Conservation (phyloP, 2,113 vertebrate genomes). For the Amblyornis subalaris region DNA sequence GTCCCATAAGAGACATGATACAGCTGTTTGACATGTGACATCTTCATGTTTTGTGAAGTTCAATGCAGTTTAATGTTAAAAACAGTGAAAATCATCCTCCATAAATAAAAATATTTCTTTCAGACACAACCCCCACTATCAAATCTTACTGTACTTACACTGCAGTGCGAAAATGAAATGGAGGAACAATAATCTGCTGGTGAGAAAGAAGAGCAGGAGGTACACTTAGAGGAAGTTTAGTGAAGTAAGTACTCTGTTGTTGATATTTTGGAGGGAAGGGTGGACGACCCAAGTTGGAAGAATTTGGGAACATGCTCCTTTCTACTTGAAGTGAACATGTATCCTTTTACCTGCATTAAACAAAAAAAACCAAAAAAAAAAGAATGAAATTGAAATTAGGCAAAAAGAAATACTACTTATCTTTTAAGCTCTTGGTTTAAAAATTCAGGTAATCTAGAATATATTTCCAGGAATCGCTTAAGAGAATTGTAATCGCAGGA, state of each 20-base stretch:
- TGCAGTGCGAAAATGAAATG: conserved; percentile 62
- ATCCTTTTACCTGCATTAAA: conserved; percentile 52
- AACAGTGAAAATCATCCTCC: background rate
- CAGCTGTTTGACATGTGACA: background rate
- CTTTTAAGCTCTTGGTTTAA: background rate
- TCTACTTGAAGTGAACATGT: conserved; percentile 70
- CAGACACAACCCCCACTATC: background rate
- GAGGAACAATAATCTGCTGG: conserved; percentile 55
- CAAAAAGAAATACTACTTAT: background rate
- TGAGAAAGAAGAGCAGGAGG: conserved; percentile 47
- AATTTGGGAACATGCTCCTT: conserved; percentile 82
- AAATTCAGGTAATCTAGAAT: background rate
- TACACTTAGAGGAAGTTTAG: conserved; percentile 16
- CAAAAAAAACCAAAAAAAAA: background rate
- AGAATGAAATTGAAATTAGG: background rate
- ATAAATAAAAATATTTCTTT: background rate
- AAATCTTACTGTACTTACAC: conserved; percentile 69
- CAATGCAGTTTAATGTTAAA: background rate
- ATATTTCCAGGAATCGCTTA: background rate
- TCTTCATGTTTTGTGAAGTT: background rate
- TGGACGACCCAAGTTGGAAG: conserved; percentile 65
- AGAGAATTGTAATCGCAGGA: background rate
- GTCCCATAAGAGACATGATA: background rate
- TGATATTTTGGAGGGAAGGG: conserved; percentile 64
- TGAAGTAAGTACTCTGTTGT: conserved; percentile 32